phyloP scores from a whole-genome alignment of 2,797 vertebrate genomes.

The Pseudochirops corinnae region DNA sequence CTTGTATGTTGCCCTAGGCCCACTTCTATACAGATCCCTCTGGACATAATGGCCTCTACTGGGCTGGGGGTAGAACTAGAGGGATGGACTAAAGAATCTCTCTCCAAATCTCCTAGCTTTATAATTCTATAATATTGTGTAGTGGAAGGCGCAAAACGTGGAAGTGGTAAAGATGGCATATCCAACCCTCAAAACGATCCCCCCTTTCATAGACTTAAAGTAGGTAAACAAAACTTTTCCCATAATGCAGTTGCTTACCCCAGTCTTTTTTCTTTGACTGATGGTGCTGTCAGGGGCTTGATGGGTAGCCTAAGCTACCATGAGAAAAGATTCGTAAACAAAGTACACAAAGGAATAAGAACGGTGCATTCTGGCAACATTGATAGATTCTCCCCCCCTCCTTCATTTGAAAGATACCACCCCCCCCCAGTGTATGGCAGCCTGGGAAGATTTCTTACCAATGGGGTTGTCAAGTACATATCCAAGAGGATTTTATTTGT shows the following conservation, averaged over 20 bases:
- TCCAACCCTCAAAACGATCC: constrained; percentile 53
- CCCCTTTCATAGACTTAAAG: constrained; percentile 53
- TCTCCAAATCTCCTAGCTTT: constrained; percentile 38
- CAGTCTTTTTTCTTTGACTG: constrained; percentile 46
- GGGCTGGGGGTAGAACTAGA: background rate
- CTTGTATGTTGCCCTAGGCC: background rate
- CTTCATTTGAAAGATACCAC: constrained; percentile 58
- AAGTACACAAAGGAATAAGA: constrained; percentile 73
- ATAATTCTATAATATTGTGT: background rate
- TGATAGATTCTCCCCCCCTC: constrained; percentile 18
- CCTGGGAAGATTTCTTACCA: constrained; percentile 53
- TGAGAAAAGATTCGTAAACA: constrained; percentile 60
- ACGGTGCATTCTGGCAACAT: constrained; percentile 43
- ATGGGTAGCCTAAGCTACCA: constrained; percentile 60
- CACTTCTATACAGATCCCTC: background rate
- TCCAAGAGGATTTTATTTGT: constrained; percentile 47
- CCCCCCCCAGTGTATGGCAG: constrained; percentile 20
- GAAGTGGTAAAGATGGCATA: constrained; percentile 25
- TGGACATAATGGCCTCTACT: background rate
- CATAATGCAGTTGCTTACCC: background rate
- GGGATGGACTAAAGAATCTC: constrained; percentile 10
- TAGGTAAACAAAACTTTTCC: constrained; percentile 60
- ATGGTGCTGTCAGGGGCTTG: constrained; percentile 49
- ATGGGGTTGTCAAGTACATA: constrained; percentile 8
- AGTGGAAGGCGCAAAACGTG: background rate